A percentile compares a stretch with the other conserved stretches of the same genome.
Evolutionary conservation across 64 coral and sea anemone genomes (phyloP).

Genomic region (Stichodactyla helianthus): DNA sequence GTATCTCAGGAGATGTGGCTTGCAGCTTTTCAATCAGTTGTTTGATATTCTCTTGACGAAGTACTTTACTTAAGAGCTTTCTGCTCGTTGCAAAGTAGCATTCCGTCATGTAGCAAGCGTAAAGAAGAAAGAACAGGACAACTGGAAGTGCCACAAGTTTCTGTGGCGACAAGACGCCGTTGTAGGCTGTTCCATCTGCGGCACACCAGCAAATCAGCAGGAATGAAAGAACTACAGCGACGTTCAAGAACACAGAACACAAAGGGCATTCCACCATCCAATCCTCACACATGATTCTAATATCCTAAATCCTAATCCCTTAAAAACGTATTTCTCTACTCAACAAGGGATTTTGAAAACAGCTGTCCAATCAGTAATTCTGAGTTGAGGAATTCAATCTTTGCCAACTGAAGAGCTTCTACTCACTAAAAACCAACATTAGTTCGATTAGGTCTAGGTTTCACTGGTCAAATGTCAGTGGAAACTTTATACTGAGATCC

Average conservation of each 20-base stretch:
- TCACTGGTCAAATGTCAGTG: conserved; percentile 14
- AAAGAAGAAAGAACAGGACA: conserved; percentile 54
- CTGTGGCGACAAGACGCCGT: conserved; percentile 48
- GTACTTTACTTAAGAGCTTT: conserved; percentile 11
- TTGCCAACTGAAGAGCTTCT: neutral
- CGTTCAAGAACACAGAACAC: conserved; percentile 54
- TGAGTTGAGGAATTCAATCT: neutral
- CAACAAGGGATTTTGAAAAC: neutral
- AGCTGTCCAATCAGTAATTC: neutral
- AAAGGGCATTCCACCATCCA: conserved; percentile 65
- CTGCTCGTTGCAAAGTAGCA: conserved; percentile 57
- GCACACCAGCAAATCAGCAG: conserved; percentile 30
- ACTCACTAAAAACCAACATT: neutral
- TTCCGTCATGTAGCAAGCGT: conserved; percentile 51
- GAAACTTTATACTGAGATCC: conserved; percentile 8
- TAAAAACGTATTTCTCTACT: neutral
- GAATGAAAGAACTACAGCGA: conserved; percentile 25
- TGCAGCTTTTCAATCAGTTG: conserved; percentile 28
- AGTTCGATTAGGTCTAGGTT: neutral
- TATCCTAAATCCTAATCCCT: neutral
- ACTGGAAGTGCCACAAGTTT: conserved; percentile 40
- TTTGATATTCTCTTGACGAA: conserved; percentile 6
- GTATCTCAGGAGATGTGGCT: conserved; percentile 10
- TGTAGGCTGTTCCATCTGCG: conserved; percentile 27
- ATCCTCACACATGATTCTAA: conserved; percentile 47